phyloP scores from a whole-genome alignment of 2,797 vertebrate genomes.

The Epinephelus awoara region DNA sequence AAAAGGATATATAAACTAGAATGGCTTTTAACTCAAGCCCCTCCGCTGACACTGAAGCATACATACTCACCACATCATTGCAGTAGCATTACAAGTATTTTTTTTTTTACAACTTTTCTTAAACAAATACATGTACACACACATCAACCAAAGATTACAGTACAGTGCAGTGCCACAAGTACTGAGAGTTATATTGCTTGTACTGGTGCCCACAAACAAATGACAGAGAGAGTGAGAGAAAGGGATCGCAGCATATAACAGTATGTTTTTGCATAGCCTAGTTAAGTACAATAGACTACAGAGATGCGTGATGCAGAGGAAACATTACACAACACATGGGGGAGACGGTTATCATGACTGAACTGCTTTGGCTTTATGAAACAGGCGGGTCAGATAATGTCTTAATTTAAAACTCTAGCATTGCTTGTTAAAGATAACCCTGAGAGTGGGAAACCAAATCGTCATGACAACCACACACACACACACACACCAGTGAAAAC shows the following conservation, averaged over 20 bases:
- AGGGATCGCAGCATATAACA: conserved; percentile 80
- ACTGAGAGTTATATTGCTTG: conserved; percentile 83
- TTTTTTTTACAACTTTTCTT: conserved; percentile 55
- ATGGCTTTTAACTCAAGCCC: conserved; percentile 56
- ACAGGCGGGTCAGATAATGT: conserved; percentile 28
- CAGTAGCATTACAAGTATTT: conserved; percentile 60
- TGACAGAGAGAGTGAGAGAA: conserved; percentile 45
- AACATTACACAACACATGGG: conserved; percentile 2
- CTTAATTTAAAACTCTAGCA: conserved; percentile 42
- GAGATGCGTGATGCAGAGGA: conserved; percentile 65
- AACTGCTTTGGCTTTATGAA: conserved; percentile 76
- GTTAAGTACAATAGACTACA: conserved; percentile 73
- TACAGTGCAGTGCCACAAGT: conserved; percentile 76
- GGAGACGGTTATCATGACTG: conserved; percentile 19
- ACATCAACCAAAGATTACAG: conserved; percentile 74
- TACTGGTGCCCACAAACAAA: conserved; percentile 67
- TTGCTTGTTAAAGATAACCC: conserved; percentile 67
- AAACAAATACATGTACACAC: conserved; percentile 67
- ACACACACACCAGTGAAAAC: not conserved
- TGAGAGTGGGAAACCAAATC: conserved; percentile 73
- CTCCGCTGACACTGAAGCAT: conserved; percentile 58
- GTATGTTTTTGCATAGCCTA: conserved; percentile 86
- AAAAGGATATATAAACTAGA: conserved; percentile 41
- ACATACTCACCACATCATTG: conserved; percentile 56
- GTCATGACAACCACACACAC: not conserved